Conservation (phyloP, 2,797 vertebrate genomes). For the Iguana delicatissima region DNA sequence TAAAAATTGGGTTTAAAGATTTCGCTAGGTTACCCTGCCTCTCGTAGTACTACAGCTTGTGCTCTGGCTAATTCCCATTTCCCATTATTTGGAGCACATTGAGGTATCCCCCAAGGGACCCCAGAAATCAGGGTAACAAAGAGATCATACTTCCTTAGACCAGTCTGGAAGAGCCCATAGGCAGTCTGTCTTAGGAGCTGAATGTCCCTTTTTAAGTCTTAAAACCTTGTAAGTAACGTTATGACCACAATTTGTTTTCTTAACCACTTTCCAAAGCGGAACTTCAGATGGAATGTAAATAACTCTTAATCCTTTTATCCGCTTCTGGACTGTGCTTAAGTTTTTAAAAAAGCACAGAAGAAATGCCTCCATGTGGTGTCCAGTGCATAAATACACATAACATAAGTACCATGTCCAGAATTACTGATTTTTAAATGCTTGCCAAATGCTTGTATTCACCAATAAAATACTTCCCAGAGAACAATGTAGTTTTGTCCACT, state of each 20-base stretch:
- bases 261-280: constrained; percentile 31
- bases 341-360: background rate
- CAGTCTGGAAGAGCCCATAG: background rate
- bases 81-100: too few species aligned
- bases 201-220: constrained; percentile 21
- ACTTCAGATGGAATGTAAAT: constrained; percentile 30
- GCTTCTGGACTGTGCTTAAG: background rate
- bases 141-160: too few species aligned
- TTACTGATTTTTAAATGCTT: background rate
- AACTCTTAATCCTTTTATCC: constrained; percentile 31
- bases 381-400: background rate
- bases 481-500: background rate
- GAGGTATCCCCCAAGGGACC: too few species aligned
- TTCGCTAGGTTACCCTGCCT: too few species aligned
- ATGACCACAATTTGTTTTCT: constrained; percentile 19
- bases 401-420: background rate
- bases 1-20: too few species aligned
- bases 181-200: constrained; percentile 22
- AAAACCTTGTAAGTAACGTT: constrained; percentile 12
- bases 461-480: background rate
- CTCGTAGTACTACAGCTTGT: too few species aligned
- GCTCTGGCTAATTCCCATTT: too few species aligned
- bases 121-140: too few species aligned
- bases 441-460: background rate
- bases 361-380: background rate